These are phyloP conservation scores for Camponotus floridanus DNA, from an alignment of 1,140 invertebrate species.

Conservation along the genomic window DNA sequence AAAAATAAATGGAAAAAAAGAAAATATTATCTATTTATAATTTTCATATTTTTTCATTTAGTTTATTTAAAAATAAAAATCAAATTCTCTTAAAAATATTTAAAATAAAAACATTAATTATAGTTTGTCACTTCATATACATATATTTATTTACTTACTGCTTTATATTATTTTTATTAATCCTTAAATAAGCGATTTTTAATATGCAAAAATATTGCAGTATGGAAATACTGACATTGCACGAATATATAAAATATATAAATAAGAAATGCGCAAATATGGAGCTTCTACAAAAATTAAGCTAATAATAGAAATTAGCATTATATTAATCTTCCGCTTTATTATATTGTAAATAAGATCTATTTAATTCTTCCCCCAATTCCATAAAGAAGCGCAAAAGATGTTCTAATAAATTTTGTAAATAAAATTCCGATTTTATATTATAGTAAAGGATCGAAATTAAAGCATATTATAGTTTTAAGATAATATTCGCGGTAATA, in stretches of 20 bases:
- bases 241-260: background rate
- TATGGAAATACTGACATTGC: background rate
- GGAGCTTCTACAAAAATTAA: background rate
- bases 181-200: background rate
- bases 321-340: background rate
- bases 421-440: background rate
- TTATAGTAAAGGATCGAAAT: background rate
- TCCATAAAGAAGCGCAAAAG: background rate
- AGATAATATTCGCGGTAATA: background rate
- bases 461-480: background rate
- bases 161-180: background rate
- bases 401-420: background rate
- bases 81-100: constrained; percentile 8
- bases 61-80: constrained; percentile 7
- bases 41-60: constrained; percentile 16
- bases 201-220: background rate
- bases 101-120: background rate
- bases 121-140: no score
- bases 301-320: background rate
- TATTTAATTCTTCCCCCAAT: background rate
- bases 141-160: background rate
- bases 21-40: background rate
- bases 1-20: no score
- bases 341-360: background rate
- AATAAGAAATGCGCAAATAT: background rate